phyloP scores from a whole-genome alignment of 2,797 vertebrate species.

The Mormyrops attenuatus region DNA sequence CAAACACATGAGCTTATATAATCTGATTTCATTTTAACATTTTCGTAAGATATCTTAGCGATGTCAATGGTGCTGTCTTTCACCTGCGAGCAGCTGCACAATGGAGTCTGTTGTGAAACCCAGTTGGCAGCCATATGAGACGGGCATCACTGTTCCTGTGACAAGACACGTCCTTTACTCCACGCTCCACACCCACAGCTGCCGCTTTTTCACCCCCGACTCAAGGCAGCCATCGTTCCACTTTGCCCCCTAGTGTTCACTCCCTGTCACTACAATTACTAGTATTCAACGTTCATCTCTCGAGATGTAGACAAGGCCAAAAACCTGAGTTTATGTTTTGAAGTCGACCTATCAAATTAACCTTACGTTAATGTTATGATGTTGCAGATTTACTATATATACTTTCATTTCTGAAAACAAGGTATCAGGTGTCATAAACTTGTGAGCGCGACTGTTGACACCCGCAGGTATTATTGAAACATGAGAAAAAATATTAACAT shows the following conservation, averaged over 20 bases:
- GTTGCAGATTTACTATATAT: not conserved
- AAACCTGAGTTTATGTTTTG: not conserved
- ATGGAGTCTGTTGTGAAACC: not conserved
- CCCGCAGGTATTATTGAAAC: not conserved
- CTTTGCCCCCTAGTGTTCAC: constrained; percentile 17
- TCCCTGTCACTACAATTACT: not conserved
- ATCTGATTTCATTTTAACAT: not conserved
- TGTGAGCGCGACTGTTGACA: not conserved
- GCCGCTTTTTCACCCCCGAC: not conserved
- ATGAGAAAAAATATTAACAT: not conserved
- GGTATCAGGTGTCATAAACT: not conserved
- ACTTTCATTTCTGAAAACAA: not conserved
- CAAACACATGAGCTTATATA: not conserved
- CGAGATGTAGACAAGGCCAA: not conserved
- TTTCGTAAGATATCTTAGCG: not conserved
- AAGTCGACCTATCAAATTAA: not conserved
- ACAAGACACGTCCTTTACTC: not conserved
- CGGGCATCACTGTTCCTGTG: not conserved
- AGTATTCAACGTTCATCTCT: not conserved
- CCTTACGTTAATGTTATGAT: not conserved
- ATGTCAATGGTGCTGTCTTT: not conserved
- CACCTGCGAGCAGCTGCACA: not conserved
- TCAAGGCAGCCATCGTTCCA: not conserved
- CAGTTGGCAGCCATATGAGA: not conserved
- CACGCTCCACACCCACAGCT: not conserved